Evolutionary conservation across 1,140 invertebrate genomes (phyloP).

Genomic region (Diplogasteroides magnus): DNA sequence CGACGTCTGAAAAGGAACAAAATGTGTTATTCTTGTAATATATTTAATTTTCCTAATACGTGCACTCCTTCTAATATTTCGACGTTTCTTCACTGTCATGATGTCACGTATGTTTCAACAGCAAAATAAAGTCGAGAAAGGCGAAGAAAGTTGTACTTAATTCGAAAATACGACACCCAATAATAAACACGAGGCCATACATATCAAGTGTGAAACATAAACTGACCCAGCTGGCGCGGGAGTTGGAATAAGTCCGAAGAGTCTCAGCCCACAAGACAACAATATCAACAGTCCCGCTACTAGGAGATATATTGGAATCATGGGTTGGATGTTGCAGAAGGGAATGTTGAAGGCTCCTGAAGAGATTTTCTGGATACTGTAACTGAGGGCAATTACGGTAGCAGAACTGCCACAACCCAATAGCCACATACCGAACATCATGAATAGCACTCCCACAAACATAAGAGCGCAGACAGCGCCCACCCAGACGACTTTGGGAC

Average conservation of each 20-base stretch:
- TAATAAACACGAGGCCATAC: too few species aligned
- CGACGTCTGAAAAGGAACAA: too few species aligned
- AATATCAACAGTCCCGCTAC: slow-evolving; percentile 27
- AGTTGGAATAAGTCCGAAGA: slow-evolving; percentile 23
- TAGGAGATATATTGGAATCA: slow-evolving; percentile 32
- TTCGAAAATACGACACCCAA: too few species aligned
- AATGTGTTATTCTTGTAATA: too few species aligned
- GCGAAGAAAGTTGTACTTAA: too few species aligned
- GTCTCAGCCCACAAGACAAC: slow-evolving; percentile 22
- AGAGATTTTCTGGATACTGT: too few species aligned
- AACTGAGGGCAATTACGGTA: neutral
- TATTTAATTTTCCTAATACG: too few species aligned
- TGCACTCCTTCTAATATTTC: too few species aligned
- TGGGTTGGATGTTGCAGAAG: slow-evolving; percentile 27
- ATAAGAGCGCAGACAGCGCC: slow-evolving; percentile 12
- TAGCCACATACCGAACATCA: slow-evolving; percentile 18
- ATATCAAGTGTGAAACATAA: too few species aligned
- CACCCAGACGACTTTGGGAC: slow-evolving; percentile 18
- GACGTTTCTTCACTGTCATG: neutral
- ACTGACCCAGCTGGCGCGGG: too few species aligned
- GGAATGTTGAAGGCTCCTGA: slow-evolving; percentile 27
- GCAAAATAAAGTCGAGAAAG: neutral
- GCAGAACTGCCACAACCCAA: neutral
- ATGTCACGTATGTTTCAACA: neutral
- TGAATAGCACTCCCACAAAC: slow-evolving; percentile 16